These are phyloP conservation scores for Cylas formicarius DNA, from an alignment of 1,140 invertebrate species.

Conservation along the genomic window DNA sequence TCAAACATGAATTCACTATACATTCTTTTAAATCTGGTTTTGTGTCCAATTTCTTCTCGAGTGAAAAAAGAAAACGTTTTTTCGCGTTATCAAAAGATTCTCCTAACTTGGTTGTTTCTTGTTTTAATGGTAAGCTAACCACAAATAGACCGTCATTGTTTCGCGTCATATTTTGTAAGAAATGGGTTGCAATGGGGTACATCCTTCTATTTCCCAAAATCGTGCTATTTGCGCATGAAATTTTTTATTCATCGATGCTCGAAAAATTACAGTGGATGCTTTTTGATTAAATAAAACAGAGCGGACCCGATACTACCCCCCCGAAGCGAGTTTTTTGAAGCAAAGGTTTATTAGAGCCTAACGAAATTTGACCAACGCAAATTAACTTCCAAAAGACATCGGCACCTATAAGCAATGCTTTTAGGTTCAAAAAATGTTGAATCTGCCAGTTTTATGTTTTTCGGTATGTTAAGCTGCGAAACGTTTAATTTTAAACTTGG, in stretches of 20 bases:
- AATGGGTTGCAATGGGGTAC: conserved; percentile 1
- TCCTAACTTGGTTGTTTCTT: conserved; percentile 8
- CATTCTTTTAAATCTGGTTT: conserved; percentile 19
- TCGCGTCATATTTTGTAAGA: not conserved
- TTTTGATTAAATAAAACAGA: conserved; percentile 5
- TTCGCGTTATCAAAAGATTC: conserved; percentile 12
- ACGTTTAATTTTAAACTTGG: conserved; percentile 3
- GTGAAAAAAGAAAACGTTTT: conserved; percentile 12
- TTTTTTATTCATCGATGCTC: too few species aligned
- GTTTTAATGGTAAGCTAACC: conserved; percentile 14
- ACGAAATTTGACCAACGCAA: conserved; percentile 6
- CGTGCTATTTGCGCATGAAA: too few species aligned
- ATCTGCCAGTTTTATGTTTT: conserved; percentile 9
- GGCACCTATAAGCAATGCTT: conserved; percentile 6
- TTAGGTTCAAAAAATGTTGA: not conserved
- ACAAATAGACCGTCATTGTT: conserved; percentile 9
- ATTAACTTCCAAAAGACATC: conserved; percentile 13
- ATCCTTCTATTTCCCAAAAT: conserved; percentile 12
- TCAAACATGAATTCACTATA: conserved; percentile 33
- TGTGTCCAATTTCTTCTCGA: conserved; percentile 30
- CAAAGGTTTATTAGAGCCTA: too few species aligned
- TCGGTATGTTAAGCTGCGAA: conserved; percentile 2
- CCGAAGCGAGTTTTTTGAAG: too few species aligned
- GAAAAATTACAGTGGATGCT: too few species aligned
- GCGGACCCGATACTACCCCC: too few species aligned